Evolutionary conservation across 2,888 invertebrate species (phyloP), one percentile per base, ranked within the genome.

Genomic region (Chesias legatella): DNA sequence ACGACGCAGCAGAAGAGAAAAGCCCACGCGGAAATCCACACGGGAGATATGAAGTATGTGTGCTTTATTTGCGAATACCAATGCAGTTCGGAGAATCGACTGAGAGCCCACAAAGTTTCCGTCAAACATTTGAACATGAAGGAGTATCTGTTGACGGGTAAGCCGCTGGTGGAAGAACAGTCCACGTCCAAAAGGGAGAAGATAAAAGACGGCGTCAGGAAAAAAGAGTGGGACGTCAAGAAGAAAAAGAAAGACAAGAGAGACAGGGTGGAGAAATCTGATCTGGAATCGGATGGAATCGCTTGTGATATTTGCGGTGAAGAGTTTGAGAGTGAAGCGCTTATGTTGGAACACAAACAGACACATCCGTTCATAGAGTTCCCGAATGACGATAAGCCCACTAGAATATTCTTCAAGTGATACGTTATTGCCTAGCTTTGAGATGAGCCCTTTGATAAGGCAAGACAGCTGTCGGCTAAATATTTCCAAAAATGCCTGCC

Each of bases 371-470:
- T 88, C 44, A 86, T 89, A 32, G 85, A 84, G 48, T 84, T 89
- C 33, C 81, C 86, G 1, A 85, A 82, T 37, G 88, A 88, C 10
- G 86, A 86, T 57, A 83, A 71, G 10, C 85, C 86, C 0, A 83
- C 79, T 63, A 79, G 85, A 48, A 89, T 89, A 82, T 89, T 89
- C 53, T 89, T 88, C 66, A 89, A 89, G 58, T 84, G 65, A 63
- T 26, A 6, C 1, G 28, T 31, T 62, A 67, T 72, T 71, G 68
- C 71, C 51, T 53, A 33, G 2, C 20, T 6, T 17, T 22, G n/a
- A n/a, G n/a, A n/a, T n/a, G n/a, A n/a, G n/a, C n/a, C n/a, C n/a
- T n/a, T n/a, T n/a, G n/a, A n/a, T n/a, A n/a, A n/a, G n/a, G n/a
- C n/a, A n/a, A n/a, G n/a, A n/a, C n/a, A n/a, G n/a, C n/a, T n/a